Percentiles rank a stretch among this genome's conserved stretches.
These are phyloP conservation scores for Nebria ingens DNA, from an alignment of 1,140 invertebrate species.

Conservation along the genomic window DNA sequence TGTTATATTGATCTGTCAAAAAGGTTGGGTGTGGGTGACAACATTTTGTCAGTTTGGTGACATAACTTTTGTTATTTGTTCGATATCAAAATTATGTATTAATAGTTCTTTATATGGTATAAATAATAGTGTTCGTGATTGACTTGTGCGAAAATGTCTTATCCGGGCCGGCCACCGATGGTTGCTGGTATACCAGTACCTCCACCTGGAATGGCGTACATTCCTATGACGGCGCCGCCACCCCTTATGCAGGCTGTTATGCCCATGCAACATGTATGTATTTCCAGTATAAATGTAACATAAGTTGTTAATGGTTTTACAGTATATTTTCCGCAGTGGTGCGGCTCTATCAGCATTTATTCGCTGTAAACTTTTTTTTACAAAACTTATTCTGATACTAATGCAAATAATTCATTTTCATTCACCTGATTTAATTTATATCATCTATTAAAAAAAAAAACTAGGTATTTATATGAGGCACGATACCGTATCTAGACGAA, in stretches of 20 bases:
- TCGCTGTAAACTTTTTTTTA: too few species aligned
- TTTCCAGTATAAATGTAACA: slow-evolving; percentile 11
- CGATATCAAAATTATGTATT: background rate
- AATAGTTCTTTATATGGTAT: background rate
- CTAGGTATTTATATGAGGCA: too few species aligned
- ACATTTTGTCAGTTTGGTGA: background rate
- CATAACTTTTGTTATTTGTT: background rate
- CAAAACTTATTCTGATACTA: too few species aligned
- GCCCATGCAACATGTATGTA: slow-evolving; percentile 40
- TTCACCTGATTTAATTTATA: too few species aligned
- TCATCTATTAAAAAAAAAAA: too few species aligned
- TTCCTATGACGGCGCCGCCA: slow-evolving; percentile 35
- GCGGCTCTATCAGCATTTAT: slow-evolving; percentile 15
- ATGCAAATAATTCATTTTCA: too few species aligned
- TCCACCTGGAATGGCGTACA: slow-evolving; percentile 38
- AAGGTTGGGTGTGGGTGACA: background rate
- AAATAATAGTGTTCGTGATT: background rate
- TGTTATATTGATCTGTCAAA: slow-evolving; percentile 4
- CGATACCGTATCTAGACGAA: too few species aligned
- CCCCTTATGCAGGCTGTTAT: slow-evolving; percentile 40
- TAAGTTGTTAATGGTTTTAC: slow-evolving; percentile 19
- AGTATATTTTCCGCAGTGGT: slow-evolving; percentile 12
- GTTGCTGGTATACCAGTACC: slow-evolving; percentile 40
- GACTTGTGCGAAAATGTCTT: slow-evolving; percentile 34
- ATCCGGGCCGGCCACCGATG: slow-evolving; percentile 43